Evolutionary conservation across 2,113 vertebrate species (phyloP), one percentile per base, ranked within the genome.

Genomic region (Holacanthus passer): DNA sequence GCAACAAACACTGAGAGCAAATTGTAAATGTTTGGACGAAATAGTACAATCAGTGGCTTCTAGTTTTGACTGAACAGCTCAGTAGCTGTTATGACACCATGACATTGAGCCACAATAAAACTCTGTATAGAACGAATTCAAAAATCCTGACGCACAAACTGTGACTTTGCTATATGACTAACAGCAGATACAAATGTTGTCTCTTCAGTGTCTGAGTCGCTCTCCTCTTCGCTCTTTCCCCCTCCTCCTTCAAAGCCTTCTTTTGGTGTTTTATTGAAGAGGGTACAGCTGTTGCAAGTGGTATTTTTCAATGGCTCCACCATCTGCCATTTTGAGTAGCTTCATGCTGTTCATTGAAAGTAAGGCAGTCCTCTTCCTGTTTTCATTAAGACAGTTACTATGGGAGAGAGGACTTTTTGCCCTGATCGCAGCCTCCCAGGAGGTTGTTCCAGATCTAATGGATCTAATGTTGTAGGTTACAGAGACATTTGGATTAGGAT

Each of bases 201-300:
- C 2, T 1, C 73, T 71, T 59, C 63, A 41, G 70, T 7, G 67
- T 56, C 87, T 60, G 45, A 45, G 50, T 69, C 20, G 27, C 65
- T 69, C 70, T 64, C 68, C 58, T 72, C 76, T 72, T 16, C 70
- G 77, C 79, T 86, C 82, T 75, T 66, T 77, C 29, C 58, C 55
- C 60, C 73, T 70, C 71, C 76, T 79, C 70, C 85, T 78, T 92
- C 87, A 88, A 91, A 88, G 68, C 65, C 50, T 67, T 66, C 84
- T 82, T 84, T 67, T 85, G 83, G 83, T 86, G 74, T 92, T 92
- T 91, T 84, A 89, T 87, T 92, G 84, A 87, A 79, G 87, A 88
- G 83, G 82, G 16, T 84, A 78, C 86, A 92, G 89, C 87, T 92
- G 87, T 88, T 81, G 72, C 32, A 14, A 79, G 56, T 63, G 68